Evolutionary conservation across 2,113 vertebrate species (phyloP).

Genomic region (Paratilapia polleni): DNA sequence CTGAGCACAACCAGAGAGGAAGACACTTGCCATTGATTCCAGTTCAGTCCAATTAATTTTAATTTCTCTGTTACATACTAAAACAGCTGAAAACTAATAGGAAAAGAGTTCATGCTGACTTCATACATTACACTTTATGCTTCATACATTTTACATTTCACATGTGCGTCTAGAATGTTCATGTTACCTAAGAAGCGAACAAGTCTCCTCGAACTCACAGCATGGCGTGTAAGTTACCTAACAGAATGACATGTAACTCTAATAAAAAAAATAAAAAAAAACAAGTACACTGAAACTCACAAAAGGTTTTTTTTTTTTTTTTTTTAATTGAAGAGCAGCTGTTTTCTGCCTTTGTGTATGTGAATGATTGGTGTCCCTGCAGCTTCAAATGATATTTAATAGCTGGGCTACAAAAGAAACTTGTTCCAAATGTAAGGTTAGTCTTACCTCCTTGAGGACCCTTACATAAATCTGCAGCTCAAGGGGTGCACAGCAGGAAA

Average conservation of each 20-base stretch:
- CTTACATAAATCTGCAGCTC: background rate
- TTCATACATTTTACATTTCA: background rate
- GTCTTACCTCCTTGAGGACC: conserved; percentile 11
- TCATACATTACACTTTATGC: too few species aligned
- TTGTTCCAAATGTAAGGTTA: conserved; percentile 11
- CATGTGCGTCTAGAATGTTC: background rate
- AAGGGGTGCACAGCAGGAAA: background rate
- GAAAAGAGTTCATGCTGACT: background rate
- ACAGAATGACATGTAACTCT: background rate
- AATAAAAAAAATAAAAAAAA: background rate
- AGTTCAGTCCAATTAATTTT: background rate
- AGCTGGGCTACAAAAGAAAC: background rate
- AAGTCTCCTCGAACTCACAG: background rate
- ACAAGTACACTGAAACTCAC: background rate
- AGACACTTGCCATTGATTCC: background rate
- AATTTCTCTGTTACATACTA: background rate
- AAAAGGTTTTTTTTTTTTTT: too few species aligned
- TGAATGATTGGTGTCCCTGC: background rate
- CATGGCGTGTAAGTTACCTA: background rate
- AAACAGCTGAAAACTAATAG: background rate
- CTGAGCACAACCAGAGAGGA: background rate
- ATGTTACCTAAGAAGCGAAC: background rate
- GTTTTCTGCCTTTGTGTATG: conserved; percentile 17
- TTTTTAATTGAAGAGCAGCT: background rate
- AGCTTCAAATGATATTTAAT: background rate